These are phyloP conservation scores for Olivierus martensii DNA, from an alignment of 1,140 invertebrate species.

Conservation along the genomic window DNA sequence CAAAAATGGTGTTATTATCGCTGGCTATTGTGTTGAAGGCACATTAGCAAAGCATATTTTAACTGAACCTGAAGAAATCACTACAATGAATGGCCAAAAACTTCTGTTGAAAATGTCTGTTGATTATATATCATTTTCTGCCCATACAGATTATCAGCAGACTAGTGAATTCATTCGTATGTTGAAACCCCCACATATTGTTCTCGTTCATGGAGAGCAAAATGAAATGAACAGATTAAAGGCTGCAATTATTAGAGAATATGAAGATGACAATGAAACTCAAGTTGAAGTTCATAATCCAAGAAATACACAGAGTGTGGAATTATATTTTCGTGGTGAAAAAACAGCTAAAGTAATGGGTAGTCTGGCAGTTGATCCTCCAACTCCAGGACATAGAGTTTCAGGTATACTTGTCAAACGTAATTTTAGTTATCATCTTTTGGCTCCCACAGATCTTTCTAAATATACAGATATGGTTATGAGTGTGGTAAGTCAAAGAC, in stretches of 20 bases:
- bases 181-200: constrained; percentile 88
- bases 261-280: constrained; percentile 74
- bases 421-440: constrained; percentile 96
- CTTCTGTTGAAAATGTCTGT: constrained; percentile 93
- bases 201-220: constrained; percentile 95
- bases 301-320: constrained; percentile 82
- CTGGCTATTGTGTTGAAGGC: constrained; percentile 98
- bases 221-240: constrained; percentile 97
- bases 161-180: constrained; percentile 93
- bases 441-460: constrained; percentile 76
- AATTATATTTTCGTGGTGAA: constrained; percentile 89
- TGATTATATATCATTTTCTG: constrained; percentile 98
- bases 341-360: constrained; percentile 98
- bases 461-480: constrained; percentile 94
- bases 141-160: constrained; percentile 98
- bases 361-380: constrained; percentile 63
- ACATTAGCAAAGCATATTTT: constrained; percentile 94
- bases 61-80: constrained; percentile 95
- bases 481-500: constrained; percentile 78
- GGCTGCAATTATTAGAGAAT: constrained; percentile 83
- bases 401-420: constrained; percentile 92
- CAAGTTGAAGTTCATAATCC: constrained; percentile 92
- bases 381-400: constrained; percentile 58
- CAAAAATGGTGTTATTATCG: constrained; percentile 96
- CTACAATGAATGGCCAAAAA: constrained; percentile 88